A percentile compares a stretch with the other conserved stretches of the same genome.
Conservation (phyloP, 2,113 vertebrate genomes). For the Zosterops japonicus region DNA sequence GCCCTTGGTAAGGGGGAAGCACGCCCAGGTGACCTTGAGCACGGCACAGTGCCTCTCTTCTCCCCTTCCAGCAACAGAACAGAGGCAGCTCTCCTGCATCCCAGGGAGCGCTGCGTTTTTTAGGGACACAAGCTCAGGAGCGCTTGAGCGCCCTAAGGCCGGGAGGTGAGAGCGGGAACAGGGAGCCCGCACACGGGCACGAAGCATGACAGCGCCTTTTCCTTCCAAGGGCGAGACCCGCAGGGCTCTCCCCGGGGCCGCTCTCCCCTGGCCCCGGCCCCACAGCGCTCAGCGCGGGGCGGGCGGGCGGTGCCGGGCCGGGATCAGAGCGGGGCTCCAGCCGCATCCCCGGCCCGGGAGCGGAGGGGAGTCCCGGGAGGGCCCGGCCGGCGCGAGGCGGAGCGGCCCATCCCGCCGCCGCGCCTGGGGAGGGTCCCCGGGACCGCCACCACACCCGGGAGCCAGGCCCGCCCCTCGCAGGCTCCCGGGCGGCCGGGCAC, state of each 20-base stretch:
- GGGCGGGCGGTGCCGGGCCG: fast-evolving
- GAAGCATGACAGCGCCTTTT: neutral
- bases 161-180: no score
- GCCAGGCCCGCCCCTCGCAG: no score
- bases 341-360: fast-evolving
- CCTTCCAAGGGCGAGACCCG: neutral
- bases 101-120: neutral
- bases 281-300: neutral
- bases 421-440: neutral
- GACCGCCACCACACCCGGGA: neutral
- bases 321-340: fast-evolving
- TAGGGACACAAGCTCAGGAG: neutral
- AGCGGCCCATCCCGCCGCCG: neutral
- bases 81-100: no score
- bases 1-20: neutral
- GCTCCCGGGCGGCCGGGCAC: neutral
- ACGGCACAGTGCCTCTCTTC: neutral
- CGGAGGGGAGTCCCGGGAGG: neutral
- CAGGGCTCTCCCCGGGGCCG: neutral
- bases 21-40: constrained; percentile 9
- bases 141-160: neutral
- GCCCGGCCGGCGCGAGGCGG: neutral
- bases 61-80: neutral
- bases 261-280: neutral
- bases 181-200: neutral